These are phyloP conservation scores for Palythoa grandis DNA, from an alignment of 92 coral and sea anemone species.

Conservation along the genomic window DNA sequence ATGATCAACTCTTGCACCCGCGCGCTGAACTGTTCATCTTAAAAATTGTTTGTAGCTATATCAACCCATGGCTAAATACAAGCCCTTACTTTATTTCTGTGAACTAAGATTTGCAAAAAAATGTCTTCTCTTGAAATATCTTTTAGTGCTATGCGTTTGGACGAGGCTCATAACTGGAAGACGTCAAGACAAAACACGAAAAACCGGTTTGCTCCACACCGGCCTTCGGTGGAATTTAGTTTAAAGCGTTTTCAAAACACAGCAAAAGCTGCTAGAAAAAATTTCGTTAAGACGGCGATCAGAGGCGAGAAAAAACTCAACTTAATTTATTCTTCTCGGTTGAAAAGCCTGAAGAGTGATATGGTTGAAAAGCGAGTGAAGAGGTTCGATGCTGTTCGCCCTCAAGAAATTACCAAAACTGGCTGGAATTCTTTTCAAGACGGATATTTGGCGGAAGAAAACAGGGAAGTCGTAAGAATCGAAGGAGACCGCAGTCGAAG, in stretches of 20 bases:
- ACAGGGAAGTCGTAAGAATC: slow-evolving; percentile 4
- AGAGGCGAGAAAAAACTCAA: slow-evolving; percentile 27
- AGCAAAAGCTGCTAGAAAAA: slow-evolving; percentile 27
- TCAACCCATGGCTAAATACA: not conserved
- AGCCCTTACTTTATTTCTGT: not conserved
- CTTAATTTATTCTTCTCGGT: not conserved
- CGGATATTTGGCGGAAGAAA: slow-evolving; percentile 27
- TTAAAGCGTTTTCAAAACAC: not conserved
- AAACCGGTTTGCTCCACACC: not conserved
- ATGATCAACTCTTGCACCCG: not conserved
- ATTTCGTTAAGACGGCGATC: slow-evolving; percentile 22
- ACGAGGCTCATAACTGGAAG: not conserved
- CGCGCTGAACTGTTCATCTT: not conserved
- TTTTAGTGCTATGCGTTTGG: slow-evolving; percentile 9
- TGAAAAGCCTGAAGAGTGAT: not conserved
- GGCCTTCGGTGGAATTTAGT: not conserved
- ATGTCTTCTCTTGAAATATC: not conserved
- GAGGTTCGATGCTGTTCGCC: not conserved
- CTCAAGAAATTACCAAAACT: not conserved
- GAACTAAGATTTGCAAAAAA: not conserved
- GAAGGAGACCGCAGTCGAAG: slow-evolving; percentile 38
- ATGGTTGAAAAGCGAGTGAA: slow-evolving; percentile 27
- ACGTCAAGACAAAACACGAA: not conserved
- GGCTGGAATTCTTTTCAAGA: not conserved
- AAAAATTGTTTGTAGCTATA: not conserved